Conservation (phyloP, 2,113 vertebrate species). For the Pimephales promelas region DNA sequence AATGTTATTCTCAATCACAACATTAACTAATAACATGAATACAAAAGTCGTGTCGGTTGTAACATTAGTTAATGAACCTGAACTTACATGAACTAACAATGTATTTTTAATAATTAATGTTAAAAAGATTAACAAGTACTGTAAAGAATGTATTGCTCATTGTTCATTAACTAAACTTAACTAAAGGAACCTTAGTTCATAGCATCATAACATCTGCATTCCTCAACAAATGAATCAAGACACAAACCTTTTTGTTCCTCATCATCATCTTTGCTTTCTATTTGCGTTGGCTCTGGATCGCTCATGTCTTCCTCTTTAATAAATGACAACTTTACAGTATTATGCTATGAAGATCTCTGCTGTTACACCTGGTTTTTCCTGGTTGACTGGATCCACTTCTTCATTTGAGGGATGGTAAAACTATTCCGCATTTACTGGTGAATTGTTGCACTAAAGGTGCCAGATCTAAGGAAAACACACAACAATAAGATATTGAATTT, state of each 20-base stretch:
- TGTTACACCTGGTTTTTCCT: not conserved
- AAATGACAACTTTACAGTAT: not conserved
- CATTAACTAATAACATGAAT: no score
- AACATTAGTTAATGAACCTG: no score
- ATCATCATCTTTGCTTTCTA: not conserved
- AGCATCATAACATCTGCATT: not conserved
- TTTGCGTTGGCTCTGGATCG: not conserved
- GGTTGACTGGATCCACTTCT: not conserved
- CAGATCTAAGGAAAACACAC: not conserved
- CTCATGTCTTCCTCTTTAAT: constrained; percentile 7
- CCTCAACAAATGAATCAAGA: not conserved
- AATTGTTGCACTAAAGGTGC: not conserved
- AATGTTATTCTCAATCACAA: no score
- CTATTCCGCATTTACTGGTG: not conserved
- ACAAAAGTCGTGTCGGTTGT: no score
- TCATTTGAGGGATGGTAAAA: not conserved
- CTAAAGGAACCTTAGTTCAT: no score
- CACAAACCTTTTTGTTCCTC: constrained; percentile 5
- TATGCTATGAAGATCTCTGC: not conserved
- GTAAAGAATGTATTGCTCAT: no score
- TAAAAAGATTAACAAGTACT: no score
- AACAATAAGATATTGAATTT: not conserved
- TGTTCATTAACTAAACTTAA: no score
- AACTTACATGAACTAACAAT: no score
- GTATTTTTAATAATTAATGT: no score